phyloP scores from a whole-genome alignment of 2,888 invertebrate genomes.

The Aspidiotus rigidus region DNA sequence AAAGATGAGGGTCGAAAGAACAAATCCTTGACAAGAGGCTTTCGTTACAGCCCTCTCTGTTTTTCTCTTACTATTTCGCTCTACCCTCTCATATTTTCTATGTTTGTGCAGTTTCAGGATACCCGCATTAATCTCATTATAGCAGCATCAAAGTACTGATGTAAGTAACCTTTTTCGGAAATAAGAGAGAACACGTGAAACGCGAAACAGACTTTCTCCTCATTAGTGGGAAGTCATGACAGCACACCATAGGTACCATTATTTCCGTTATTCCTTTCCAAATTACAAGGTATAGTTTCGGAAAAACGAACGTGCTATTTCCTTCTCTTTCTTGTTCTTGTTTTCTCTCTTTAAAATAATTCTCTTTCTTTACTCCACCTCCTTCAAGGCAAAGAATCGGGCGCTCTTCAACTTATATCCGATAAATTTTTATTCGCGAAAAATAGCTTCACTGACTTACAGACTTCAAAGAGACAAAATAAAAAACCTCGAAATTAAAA shows the following conservation, averaged over 20 bases:
- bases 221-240: neutral
- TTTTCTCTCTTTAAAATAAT: neutral
- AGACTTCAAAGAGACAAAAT: no score
- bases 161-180: neutral
- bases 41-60: neutral
- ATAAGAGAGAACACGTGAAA: neutral
- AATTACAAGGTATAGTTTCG: conserved; percentile 4
- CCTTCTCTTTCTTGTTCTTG: neutral
- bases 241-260: neutral
- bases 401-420: no score
- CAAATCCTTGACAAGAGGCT: neutral
- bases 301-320: neutral
- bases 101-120: conserved; percentile 23
- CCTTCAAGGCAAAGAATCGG: no score
- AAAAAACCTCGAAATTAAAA: no score
- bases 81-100: neutral
- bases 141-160: neutral
- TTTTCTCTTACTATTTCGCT: neutral
- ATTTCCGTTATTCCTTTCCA: neutral
- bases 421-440: no score
- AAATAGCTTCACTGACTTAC: no score
- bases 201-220: neutral
- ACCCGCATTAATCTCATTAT: conserved; percentile 27
- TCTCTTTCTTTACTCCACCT: neutral
- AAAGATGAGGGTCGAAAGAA: conserved; percentile 5